Percentiles rank a stretch among this genome's conserved stretches.
These are phyloP conservation scores for Hetaerina titia DNA, from an alignment of 2,888 invertebrate species.

Conservation along the genomic window DNA sequence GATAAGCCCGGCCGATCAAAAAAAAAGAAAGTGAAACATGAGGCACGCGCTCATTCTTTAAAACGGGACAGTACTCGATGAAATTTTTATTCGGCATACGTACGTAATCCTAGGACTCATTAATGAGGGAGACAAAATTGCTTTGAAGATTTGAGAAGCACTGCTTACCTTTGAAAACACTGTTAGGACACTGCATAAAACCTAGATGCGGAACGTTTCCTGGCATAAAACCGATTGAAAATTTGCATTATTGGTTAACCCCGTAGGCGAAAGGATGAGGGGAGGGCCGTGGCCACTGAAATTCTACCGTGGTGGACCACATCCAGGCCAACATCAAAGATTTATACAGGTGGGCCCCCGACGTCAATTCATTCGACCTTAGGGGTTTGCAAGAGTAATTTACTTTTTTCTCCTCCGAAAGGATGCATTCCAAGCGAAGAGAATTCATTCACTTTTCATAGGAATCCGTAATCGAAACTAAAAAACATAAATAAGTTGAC, in stretches of 20 bases:
- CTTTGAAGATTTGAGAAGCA: neutral
- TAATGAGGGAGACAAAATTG: neutral
- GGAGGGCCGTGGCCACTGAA: neutral
- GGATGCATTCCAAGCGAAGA: neutral
- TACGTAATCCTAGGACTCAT: neutral
- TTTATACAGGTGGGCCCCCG: neutral
- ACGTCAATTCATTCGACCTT: constrained; percentile 5
- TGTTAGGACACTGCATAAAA: neutral
- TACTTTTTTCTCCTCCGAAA: neutral
- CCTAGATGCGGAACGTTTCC: neutral
- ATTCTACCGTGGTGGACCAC: neutral
- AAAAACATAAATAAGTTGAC: neutral
- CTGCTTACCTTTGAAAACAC: neutral
- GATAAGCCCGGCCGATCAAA: no score
- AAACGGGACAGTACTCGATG: neutral
- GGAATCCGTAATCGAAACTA: neutral
- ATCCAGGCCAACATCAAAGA: neutral
- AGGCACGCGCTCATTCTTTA: no score
- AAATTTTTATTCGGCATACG: neutral
- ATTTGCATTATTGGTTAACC: neutral
- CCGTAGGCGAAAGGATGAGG: neutral
- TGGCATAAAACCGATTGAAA: neutral
- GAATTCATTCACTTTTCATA: neutral
- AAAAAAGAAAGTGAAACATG: no score
- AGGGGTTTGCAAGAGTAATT: neutral